Conservation (phyloP, 2,113 vertebrate genomes). For the Melanerpes aurifrons region DNA sequence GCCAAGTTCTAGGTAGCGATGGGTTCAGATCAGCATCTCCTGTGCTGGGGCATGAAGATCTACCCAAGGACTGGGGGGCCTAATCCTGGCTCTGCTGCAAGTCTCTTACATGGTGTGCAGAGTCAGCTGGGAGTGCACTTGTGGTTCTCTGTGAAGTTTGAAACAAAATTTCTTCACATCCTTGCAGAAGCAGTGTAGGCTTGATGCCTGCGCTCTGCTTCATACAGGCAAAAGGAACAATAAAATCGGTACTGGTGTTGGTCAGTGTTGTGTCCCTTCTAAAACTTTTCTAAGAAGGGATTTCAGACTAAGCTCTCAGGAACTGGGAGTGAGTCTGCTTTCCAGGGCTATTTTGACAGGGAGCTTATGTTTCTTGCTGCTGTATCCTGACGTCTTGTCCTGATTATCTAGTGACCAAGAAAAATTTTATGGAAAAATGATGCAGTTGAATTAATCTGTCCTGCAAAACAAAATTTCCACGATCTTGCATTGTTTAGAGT, state of each 20-base stretch:
- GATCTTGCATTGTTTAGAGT: not conserved
- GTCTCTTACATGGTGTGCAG: not conserved
- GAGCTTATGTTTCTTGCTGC: not conserved
- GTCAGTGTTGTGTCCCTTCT: not conserved
- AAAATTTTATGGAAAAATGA: not conserved
- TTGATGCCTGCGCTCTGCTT: not conserved
- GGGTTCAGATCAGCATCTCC: not conserved
- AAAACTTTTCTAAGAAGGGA: not conserved
- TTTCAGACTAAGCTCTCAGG: not conserved
- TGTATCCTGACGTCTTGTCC: not conserved
- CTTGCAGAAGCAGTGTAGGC: not conserved
- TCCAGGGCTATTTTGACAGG: not conserved
- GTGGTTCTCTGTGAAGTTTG: not conserved
- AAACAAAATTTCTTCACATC: not conserved
- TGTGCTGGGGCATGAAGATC: not conserved
- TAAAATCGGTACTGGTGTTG: not conserved
- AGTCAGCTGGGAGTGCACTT: accelerated
- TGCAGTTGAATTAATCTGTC: not conserved
- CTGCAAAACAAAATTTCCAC: not conserved
- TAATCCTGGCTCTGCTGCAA: not conserved
- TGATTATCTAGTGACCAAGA: not conserved
- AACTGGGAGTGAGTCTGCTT: not conserved
- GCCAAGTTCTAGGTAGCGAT: too few relatives aligned
- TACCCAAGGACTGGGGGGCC: not conserved
- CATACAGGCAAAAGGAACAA: not conserved